A percentile compares a stretch with the other conserved stretches of the same genome.
phyloP scores from a whole-genome alignment of 2,888 invertebrate genomes.

The Melanchra persicariae region DNA sequence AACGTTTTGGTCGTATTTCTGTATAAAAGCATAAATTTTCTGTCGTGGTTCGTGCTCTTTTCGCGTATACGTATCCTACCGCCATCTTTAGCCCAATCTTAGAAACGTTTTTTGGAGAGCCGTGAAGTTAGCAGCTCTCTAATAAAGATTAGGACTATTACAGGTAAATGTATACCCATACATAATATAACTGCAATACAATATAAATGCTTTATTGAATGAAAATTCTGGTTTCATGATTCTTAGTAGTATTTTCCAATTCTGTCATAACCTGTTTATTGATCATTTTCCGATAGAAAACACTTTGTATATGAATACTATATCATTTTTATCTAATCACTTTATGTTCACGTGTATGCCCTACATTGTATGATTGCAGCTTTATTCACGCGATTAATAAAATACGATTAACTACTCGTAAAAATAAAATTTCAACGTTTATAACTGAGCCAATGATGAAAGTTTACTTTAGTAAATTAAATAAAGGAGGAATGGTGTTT shows the following conservation, averaged over 20 bases:
- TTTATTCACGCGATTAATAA: slow-evolving; percentile 36
- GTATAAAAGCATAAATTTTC: slow-evolving; percentile 25
- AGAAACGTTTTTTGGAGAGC: slow-evolving; percentile 56
- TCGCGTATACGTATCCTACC: slow-evolving; percentile 48
- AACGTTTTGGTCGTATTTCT: slow-evolving; percentile 3
- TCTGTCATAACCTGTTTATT: slow-evolving; percentile 26
- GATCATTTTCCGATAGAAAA: slow-evolving; percentile 37
- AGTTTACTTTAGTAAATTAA: slow-evolving; percentile 14
- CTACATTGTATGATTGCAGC: slow-evolving; percentile 34
- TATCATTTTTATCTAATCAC: slow-evolving; percentile 41
- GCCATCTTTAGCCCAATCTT: slow-evolving; percentile 62
- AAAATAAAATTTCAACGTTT: not conserved
- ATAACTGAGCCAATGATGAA: not conserved
- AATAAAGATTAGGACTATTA: slow-evolving; percentile 43
- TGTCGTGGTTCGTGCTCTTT: slow-evolving; percentile 30
- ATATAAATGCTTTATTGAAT: slow-evolving; percentile 6
- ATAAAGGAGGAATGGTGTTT: slow-evolving; percentile 19
- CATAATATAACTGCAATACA: not conserved
- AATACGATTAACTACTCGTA: slow-evolving; percentile 9
- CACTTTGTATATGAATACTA: slow-evolving; percentile 16
- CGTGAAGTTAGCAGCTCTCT: slow-evolving; percentile 57
- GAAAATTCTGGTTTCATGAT: not conserved
- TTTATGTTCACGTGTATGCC: slow-evolving; percentile 24
- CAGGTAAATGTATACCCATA: slow-evolving; percentile 35
- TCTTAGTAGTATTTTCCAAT: not conserved